Conservation (phyloP, 2,113 vertebrate species). For the Xenopus laevis region DNA sequence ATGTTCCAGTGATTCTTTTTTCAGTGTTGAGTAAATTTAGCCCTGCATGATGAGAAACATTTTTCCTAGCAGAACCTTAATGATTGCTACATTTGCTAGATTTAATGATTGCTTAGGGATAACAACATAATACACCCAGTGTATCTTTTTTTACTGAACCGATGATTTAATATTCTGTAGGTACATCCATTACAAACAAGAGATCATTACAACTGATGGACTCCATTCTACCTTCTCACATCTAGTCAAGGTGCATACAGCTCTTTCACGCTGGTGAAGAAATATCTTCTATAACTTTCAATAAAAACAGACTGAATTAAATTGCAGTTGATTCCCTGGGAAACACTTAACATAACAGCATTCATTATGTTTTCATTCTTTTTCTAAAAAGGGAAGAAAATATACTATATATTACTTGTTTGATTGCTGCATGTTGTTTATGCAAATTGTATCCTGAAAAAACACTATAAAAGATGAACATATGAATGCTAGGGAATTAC, state of each 20-base stretch:
- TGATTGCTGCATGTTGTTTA: constrained; percentile 40
- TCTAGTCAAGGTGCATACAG: constrained; percentile 33
- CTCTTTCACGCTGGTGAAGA: constrained; percentile 3
- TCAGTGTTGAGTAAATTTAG: too few species aligned
- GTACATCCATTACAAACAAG: constrained; percentile 10
- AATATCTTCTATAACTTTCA: constrained; percentile 3
- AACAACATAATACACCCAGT: too few species aligned
- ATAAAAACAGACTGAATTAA: constrained; percentile 14
- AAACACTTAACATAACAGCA: constrained; percentile 31
- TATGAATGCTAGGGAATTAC: constrained; percentile 6
- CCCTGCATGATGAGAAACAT: too few species aligned
- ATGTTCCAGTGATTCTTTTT: too few species aligned
- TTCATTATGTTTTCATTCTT: constrained; percentile 36
- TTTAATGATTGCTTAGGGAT: too few species aligned
- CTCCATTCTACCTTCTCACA: constrained; percentile 11
- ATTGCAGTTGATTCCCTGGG: constrained; percentile 20
- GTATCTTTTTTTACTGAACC: too few species aligned
- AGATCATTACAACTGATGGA: constrained; percentile 34
- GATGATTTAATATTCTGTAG: too few species aligned
- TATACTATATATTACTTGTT: constrained; percentile 20
- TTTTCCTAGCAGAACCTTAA: too few species aligned
- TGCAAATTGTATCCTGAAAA: constrained; percentile 29
- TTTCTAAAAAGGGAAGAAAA: constrained; percentile 17
- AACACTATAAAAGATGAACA: not conserved
- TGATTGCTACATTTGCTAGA: too few species aligned